These are phyloP conservation scores for Drymodes brunneopygia DNA, from an alignment of 2,113 vertebrate species.

Conservation along the genomic window DNA sequence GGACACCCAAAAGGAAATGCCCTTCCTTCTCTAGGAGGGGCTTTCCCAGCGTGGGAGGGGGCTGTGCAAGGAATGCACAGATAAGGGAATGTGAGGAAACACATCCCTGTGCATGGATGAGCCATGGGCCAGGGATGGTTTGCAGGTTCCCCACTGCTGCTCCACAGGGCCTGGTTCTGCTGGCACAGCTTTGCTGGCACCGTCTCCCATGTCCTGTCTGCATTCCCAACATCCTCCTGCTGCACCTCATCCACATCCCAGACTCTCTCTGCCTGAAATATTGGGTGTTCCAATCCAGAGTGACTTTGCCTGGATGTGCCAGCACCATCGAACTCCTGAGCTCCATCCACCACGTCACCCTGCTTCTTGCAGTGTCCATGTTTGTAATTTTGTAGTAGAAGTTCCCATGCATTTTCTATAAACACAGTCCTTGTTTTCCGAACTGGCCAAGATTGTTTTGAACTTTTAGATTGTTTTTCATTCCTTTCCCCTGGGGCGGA, in stretches of 20 bases:
- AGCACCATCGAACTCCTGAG: rapidly evolving
- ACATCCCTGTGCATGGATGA: neutral
- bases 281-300: neutral
- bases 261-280: neutral
- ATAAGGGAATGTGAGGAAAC: neutral
- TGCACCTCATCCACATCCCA: neutral
- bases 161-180: neutral
- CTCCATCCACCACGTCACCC: too few species aligned
- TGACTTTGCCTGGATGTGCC: neutral
- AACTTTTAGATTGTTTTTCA: too few species aligned
- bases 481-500: too few species aligned
- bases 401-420: too few species aligned
- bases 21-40: neutral
- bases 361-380: too few species aligned
- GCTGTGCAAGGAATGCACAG: neutral
- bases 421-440: too few species aligned
- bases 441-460: too few species aligned
- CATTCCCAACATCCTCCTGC: neutral
- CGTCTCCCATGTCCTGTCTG: neutral
- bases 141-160: neutral
- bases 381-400: too few species aligned
- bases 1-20: neutral
- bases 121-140: rapidly evolving
- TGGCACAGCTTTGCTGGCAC: neutral
- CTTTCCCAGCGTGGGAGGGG: neutral